A percentile compares a stretch with the other conserved stretches of the same genome.
Evolutionary conservation across 2,888 invertebrate species (phyloP).

Genomic region (Aphidoletes aphidimyza): DNA sequence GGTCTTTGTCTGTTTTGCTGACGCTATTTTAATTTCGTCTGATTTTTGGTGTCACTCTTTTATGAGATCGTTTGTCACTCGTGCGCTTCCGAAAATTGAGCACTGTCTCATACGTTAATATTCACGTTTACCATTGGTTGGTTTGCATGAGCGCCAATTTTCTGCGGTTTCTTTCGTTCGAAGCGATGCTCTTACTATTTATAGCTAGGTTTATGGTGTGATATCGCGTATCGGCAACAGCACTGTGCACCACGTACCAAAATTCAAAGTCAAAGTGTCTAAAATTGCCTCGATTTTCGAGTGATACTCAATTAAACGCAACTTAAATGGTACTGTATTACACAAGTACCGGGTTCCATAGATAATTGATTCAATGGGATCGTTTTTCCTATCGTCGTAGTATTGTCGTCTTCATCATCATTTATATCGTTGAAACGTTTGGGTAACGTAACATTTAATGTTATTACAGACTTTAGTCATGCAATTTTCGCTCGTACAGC

Average conservation of each 20-base stretch:
- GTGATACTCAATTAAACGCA: slow-evolving; percentile 50
- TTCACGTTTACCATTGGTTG: neutral
- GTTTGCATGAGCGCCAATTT: neutral
- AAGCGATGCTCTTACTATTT: neutral
- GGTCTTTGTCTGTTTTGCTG: neutral
- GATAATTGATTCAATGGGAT: slow-evolving; percentile 50
- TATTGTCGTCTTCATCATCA: slow-evolving; percentile 49
- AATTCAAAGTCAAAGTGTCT: slow-evolving; percentile 16
- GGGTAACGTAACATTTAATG: neutral
- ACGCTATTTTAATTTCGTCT: neutral
- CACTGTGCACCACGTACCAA: neutral
- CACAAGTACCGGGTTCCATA: neutral
- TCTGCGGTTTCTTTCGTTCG: neutral
- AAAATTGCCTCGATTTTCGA: slow-evolving; percentile 23
- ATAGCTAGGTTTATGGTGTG: neutral
- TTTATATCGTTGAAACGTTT: slow-evolving; percentile 6
- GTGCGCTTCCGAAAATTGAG: neutral
- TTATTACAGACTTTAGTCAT: slow-evolving; percentile 45
- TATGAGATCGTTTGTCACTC: neutral
- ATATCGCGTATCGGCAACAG: neutral
- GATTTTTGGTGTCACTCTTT: neutral
- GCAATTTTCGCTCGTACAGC: slow-evolving; percentile 36
- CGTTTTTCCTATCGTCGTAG: slow-evolving; percentile 1
- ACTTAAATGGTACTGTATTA: slow-evolving; percentile 46
- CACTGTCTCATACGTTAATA: neutral